A percentile compares a stretch with the other conserved stretches of the same genome.
phyloP scores from a whole-genome alignment of 2,113 vertebrate species.

The Thermophis baileyi region DNA sequence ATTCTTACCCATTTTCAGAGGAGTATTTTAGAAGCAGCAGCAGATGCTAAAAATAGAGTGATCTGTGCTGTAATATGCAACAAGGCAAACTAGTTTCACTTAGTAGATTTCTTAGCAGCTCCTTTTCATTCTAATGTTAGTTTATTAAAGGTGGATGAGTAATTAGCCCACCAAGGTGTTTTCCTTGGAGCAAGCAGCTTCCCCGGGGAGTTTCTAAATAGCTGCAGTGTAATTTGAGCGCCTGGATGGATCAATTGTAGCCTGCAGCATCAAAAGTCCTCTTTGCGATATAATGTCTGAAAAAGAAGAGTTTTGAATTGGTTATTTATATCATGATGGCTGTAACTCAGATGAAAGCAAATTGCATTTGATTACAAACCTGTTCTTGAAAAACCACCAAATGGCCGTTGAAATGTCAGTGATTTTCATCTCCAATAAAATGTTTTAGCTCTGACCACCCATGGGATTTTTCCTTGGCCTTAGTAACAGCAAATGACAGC shows the following conservation, averaged over 20 bases:
- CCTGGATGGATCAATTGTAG: background rate
- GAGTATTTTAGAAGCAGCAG: background rate
- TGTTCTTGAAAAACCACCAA: background rate
- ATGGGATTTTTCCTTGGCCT: background rate
- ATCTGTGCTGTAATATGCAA: background rate
- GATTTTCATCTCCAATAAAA: slow-evolving; percentile 11
- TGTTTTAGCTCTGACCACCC: background rate
- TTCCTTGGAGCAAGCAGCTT: background rate
- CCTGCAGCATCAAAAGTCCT: background rate
- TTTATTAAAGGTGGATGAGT: background rate
- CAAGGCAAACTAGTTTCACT: background rate
- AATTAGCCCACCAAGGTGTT: no score
- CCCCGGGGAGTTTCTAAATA: background rate
- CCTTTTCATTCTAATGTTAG: background rate
- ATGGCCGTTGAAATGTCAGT: slow-evolving; percentile 4
- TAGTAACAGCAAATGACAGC: background rate
- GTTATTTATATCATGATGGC: background rate
- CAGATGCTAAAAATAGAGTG: background rate
- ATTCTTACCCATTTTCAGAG: background rate
- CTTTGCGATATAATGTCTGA: background rate
- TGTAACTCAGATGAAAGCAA: background rate
- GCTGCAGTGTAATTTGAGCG: background rate
- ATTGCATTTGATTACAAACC: slow-evolving; percentile 1
- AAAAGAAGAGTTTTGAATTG: background rate
- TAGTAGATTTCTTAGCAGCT: background rate